Evolutionary conservation across 2,797 vertebrate genomes (phyloP).

Genomic region (Mallotus villosus): DNA sequence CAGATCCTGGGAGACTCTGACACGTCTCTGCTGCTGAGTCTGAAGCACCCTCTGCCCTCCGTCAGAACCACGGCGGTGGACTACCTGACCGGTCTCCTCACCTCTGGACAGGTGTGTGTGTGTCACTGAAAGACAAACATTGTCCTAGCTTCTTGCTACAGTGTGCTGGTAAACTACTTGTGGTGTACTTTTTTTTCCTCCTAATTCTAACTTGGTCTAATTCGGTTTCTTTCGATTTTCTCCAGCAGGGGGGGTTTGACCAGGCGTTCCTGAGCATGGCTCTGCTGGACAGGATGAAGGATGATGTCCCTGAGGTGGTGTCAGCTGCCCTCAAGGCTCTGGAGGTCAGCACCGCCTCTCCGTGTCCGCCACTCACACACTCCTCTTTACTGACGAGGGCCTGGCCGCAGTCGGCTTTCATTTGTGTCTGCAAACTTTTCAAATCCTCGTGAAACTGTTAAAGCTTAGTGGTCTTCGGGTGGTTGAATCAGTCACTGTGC

Average conservation of each 20-base stretch:
- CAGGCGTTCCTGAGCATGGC: constrained; percentile 84
- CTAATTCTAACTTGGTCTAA: not conserved
- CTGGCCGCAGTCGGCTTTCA: too few species aligned
- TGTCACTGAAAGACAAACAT: not conserved
- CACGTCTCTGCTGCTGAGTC: constrained; percentile 88
- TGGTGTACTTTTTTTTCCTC: not conserved
- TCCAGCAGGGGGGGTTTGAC: constrained; percentile 79
- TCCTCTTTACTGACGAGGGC: too few species aligned
- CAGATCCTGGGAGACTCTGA: constrained; percentile 87
- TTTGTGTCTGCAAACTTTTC: too few species aligned
- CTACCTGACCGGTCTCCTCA: constrained; percentile 77
- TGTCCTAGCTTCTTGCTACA: too few species aligned
- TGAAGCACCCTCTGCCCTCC: constrained; percentile 87
- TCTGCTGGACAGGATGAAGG: constrained; percentile 79
- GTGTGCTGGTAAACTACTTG: not conserved
- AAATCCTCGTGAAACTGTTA: too few species aligned
- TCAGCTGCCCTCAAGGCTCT: constrained; percentile 76
- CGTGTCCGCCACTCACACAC: too few species aligned
- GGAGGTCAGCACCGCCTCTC: constrained; percentile 70
- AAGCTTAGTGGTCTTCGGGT: not conserved
- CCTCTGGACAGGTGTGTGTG: constrained; percentile 75
- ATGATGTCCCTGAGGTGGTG: constrained; percentile 85
- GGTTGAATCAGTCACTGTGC: not conserved
- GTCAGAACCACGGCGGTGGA: constrained; percentile 84
- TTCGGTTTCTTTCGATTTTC: not conserved